Evolutionary conservation across 1,140 invertebrate genomes (phyloP).

Genomic region (Drosophila malerkotliana): DNA sequence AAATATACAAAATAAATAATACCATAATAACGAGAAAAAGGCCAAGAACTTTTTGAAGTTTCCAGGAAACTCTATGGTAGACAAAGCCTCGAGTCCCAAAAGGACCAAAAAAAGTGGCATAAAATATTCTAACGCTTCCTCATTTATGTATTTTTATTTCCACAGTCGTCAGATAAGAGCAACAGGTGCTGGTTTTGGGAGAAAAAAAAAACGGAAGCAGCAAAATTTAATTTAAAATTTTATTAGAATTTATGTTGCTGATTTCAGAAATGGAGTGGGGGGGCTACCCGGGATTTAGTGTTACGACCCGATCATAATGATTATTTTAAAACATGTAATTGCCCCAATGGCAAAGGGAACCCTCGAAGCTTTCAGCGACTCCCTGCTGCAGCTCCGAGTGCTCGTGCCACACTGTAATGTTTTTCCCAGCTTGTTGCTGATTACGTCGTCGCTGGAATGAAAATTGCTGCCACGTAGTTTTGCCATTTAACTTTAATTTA

Average conservation of each 20-base stretch:
- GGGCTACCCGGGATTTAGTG: slow-evolving; percentile 60
- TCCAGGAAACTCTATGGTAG: too few species aligned
- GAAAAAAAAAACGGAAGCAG: slow-evolving; percentile 4
- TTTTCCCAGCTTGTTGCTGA: slow-evolving; percentile 56
- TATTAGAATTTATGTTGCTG: slow-evolving; percentile 71
- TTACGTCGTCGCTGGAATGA: slow-evolving; percentile 64
- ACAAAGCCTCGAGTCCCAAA: too few species aligned
- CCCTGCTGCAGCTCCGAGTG: not conserved
- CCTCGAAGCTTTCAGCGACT: slow-evolving; percentile 1
- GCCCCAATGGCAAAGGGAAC: slow-evolving; percentile 28
- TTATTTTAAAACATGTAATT: slow-evolving; percentile 80
- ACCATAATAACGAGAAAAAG: not conserved
- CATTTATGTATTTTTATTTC: not conserved
- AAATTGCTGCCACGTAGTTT: slow-evolving; percentile 81
- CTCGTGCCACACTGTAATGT: not conserved
- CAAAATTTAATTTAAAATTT: slow-evolving; percentile 81
- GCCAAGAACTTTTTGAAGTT: not conserved
- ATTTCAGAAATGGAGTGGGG: not conserved
- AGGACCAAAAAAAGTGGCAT: too few species aligned
- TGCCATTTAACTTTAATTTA: slow-evolving; percentile 83
- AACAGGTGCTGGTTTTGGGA: slow-evolving; percentile 46
- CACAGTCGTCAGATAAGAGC: slow-evolving; percentile 2
- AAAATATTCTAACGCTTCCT: not conserved
- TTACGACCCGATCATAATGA: slow-evolving; percentile 75
- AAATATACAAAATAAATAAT: not conserved